Evolutionary conservation across 92 coral and sea anemone genomes (phyloP).

Genomic region (Meandrina meandrites): DNA sequence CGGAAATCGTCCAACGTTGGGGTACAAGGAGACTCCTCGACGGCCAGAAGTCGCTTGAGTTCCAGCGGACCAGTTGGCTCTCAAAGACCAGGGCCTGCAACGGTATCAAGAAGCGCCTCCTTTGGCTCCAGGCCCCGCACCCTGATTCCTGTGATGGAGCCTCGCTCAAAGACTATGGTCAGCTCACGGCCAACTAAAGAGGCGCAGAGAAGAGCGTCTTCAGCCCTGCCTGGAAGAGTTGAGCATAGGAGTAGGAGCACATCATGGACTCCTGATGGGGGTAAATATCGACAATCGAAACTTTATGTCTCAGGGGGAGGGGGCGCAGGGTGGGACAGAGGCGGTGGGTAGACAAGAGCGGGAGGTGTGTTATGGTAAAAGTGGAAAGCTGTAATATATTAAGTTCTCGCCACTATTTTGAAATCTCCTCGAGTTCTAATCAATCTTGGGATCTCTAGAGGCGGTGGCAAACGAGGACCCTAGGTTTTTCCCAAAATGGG

Average conservation of each 20-base stretch:
- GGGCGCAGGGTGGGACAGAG: neutral
- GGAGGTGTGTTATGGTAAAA: neutral
- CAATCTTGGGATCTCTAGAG: too few relatives aligned
- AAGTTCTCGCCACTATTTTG: too few relatives aligned
- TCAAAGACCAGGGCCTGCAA: slow-evolving; percentile 29
- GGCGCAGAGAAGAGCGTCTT: slow-evolving; percentile 35
- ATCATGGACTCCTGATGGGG: neutral
- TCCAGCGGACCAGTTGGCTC: slow-evolving; percentile 41
- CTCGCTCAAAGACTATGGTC: slow-evolving; percentile 31
- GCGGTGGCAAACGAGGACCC: too few relatives aligned
- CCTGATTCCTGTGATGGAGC: slow-evolving; percentile 35
- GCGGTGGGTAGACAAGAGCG: neutral
- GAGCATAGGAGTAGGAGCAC: neutral
- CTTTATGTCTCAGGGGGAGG: neutral
- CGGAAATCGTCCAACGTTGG: slow-evolving; percentile 40
- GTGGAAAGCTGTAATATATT: neutral
- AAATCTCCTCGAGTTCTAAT: too few relatives aligned
- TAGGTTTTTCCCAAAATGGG: too few relatives aligned
- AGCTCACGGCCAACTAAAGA: slow-evolving; percentile 20
- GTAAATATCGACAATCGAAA: neutral
- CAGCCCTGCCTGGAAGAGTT: slow-evolving; percentile 8
- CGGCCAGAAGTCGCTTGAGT: slow-evolving; percentile 25
- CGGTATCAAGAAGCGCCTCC: slow-evolving; percentile 60
- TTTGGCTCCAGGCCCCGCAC: slow-evolving; percentile 61
- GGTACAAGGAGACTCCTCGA: too few relatives aligned